Evolutionary conservation across 2,888 invertebrate species (phyloP).

Genomic region (Pimpla rufipes): DNA sequence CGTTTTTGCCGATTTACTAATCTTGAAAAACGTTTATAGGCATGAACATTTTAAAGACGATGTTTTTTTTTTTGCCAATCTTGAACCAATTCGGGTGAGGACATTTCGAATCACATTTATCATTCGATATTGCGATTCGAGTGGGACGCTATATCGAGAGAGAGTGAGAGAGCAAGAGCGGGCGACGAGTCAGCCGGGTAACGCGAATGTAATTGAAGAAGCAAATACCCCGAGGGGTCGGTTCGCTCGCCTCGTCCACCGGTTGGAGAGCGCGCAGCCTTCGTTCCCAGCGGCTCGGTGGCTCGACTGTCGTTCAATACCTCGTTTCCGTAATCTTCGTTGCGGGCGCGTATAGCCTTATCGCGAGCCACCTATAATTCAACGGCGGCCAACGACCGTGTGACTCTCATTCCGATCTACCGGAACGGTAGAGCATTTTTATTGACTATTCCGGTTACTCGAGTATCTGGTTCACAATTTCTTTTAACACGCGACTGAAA

Average conservation of each 20-base stretch:
- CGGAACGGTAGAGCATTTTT: neutral
- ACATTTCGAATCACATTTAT: constrained; percentile 64
- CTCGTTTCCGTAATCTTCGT: constrained; percentile 64
- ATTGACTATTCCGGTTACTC: neutral
- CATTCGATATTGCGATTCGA: constrained; percentile 55
- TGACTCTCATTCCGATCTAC: constrained; percentile 16
- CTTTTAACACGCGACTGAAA: too few species aligned
- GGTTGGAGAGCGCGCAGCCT: neutral
- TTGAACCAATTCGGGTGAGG: neutral
- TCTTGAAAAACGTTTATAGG: neutral
- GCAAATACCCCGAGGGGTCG: constrained; percentile 59
- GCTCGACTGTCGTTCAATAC: constrained; percentile 60
- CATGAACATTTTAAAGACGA: neutral
- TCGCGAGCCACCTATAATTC: constrained; percentile 56
- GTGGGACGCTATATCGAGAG: constrained; percentile 22
- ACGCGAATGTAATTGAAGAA: constrained; percentile 67
- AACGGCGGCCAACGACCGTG: constrained; percentile 22
- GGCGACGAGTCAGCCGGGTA: constrained; percentile 42
- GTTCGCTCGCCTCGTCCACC: constrained; percentile 39
- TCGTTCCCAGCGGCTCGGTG: neutral
- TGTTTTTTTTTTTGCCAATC: neutral
- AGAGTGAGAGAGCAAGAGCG: too few species aligned
- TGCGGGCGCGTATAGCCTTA: constrained; percentile 36
- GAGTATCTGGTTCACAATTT: neutral
- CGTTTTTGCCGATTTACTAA: neutral